Percentiles rank a stretch among this genome's conserved stretches.
These are phyloP conservation scores for Grammomys dolichurus DNA, from an alignment of 2,113 vertebrate species.

Conservation along the genomic window DNA sequence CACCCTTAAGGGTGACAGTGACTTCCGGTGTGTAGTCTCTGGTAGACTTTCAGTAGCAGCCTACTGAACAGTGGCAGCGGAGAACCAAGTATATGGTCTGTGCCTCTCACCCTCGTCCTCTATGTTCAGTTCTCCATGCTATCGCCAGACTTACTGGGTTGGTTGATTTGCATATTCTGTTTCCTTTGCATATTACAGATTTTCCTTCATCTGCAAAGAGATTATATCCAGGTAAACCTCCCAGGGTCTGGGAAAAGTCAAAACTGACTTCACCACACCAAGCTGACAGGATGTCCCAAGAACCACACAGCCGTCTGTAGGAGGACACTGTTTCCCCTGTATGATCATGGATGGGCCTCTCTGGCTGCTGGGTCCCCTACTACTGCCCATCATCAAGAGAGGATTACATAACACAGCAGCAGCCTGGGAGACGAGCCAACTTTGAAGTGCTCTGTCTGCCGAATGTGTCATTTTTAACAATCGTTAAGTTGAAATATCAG, in stretches of 20 bases:
- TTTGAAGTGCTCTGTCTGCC: background rate
- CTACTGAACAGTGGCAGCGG: rapidly evolving
- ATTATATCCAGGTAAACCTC: background rate
- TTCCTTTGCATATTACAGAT: background rate
- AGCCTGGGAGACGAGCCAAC: background rate
- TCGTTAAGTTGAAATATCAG: background rate
- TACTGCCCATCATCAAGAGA: background rate
- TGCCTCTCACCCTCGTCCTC: too few relatives aligned
- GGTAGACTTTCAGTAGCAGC: background rate
- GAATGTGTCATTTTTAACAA: background rate
- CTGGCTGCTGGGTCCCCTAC: background rate
- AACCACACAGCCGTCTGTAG: background rate
- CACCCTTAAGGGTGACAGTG: background rate
- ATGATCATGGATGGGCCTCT: background rate
- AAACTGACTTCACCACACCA: rapidly evolving
- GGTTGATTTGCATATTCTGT: background rate
- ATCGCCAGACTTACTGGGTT: rapidly evolving
- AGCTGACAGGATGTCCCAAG: too few relatives aligned
- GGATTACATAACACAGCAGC: rapidly evolving
- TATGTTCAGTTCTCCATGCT: background rate
- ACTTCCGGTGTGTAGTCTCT: rapidly evolving
- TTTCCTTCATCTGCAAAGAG: background rate
- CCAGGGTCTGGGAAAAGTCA: background rate
- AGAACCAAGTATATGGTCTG: background rate
- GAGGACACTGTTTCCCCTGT: background rate